Percentiles rank a stretch among this genome's conserved stretches.
Conservation (phyloP, 2,888 invertebrate genomes). For the Pandemis cinnamomeana region DNA sequence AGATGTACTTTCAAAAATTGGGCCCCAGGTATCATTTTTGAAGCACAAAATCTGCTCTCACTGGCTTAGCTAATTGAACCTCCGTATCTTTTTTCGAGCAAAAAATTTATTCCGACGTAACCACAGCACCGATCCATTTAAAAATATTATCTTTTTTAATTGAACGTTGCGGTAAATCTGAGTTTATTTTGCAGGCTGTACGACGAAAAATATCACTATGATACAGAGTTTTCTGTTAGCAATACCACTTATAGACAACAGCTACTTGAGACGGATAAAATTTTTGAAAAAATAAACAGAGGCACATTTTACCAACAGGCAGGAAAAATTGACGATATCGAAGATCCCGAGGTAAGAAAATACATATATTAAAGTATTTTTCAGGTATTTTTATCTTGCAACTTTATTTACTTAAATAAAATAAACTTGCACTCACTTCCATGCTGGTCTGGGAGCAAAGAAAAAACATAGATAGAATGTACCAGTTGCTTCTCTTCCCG, state of each 20-base stretch:
- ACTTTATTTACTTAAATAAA: background rate
- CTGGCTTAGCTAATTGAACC: background rate
- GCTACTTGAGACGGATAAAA: conserved; percentile 60
- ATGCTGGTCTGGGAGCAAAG: too few species aligned
- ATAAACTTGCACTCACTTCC: too few species aligned
- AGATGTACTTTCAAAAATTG: too few species aligned
- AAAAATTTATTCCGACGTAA: background rate
- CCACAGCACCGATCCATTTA: background rate
- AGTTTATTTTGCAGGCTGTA: conserved; percentile 57
- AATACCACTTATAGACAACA: conserved; percentile 64
- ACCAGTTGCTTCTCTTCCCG: too few species aligned
- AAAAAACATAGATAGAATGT: too few species aligned
- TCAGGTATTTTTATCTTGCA: too few species aligned
- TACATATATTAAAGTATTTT: background rate
- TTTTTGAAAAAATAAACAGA: conserved; percentile 68
- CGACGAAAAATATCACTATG: conserved; percentile 61
- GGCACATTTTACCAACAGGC: conserved; percentile 69
- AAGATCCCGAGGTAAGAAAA: conserved; percentile 65
- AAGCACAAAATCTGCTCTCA: too few species aligned
- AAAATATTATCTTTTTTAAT: background rate
- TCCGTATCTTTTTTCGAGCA: background rate
- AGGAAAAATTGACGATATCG: conserved; percentile 64
- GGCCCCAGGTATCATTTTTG: too few species aligned
- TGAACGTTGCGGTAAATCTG: background rate
- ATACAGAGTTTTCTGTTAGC: conserved; percentile 62